phyloP scores from a whole-genome alignment of 1,140 invertebrate genomes.

The Planococcus citri region DNA sequence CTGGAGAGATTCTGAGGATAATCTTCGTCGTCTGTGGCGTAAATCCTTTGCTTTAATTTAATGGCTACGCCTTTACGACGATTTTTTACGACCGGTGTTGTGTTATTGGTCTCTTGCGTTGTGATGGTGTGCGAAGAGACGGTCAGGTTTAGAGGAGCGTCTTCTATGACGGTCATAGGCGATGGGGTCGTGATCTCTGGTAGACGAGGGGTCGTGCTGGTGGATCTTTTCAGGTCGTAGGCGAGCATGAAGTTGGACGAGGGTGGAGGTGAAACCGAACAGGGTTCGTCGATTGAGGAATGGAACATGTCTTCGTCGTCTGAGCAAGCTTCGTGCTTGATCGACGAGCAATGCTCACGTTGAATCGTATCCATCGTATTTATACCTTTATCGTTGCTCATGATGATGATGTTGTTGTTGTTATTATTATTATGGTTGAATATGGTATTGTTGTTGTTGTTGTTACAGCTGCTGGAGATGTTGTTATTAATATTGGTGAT shows the following conservation, averaged over 20 bases:
- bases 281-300: not conserved
- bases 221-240: not conserved
- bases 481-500: not conserved
- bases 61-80: conserved; percentile 66
- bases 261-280: not conserved
- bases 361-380: too few relatives aligned
- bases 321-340: too few relatives aligned
- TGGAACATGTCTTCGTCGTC: not conserved
- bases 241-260: not conserved
- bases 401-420: too few relatives aligned
- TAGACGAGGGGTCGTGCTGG: not conserved
- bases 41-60: conserved; percentile 42
- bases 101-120: not conserved
- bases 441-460: not conserved
- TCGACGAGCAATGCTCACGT: too few relatives aligned
- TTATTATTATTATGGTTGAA: not conserved
- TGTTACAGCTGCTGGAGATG: not conserved
- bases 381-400: too few relatives aligned
- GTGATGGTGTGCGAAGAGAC: conserved; percentile 9
- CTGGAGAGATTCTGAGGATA: not conserved
- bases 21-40: conserved; percentile 5
- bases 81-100: conserved; percentile 41
- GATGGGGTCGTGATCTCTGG: too few relatives aligned
- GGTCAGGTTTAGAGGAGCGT: conserved; percentile 27
- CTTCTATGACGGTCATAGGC: not conserved